A percentile compares a stretch with the other conserved stretches of the same genome.
Conservation (phyloP, 2,888 invertebrate genomes). For the Mycalesis mineus region DNA sequence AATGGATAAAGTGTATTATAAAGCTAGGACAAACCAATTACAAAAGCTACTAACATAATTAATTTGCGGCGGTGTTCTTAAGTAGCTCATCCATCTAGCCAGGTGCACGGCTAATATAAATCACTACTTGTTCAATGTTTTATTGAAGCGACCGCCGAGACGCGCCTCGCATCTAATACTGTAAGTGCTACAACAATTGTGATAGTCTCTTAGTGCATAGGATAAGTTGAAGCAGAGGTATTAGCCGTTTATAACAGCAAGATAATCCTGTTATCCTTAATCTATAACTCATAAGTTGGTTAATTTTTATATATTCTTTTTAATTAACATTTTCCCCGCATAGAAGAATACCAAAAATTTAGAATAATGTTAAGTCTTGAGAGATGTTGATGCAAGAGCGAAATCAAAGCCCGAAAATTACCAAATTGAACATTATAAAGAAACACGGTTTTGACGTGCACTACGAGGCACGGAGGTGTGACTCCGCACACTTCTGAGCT, state of each 20-base stretch:
- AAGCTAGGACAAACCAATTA: not conserved
- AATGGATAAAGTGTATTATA: no score
- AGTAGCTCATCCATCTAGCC: not conserved
- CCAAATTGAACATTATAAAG: no score
- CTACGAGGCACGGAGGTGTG: no score
- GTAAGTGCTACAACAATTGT: conserved; percentile 19
- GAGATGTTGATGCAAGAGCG: no score
- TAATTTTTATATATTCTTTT: no score
- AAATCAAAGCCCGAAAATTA: no score
- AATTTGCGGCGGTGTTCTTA: not conserved
- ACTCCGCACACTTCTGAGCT: no score
- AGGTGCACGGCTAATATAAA: conserved; percentile 7
- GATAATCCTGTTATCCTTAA: not conserved
- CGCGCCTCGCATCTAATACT: conserved; percentile 27
- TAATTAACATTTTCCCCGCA: no score
- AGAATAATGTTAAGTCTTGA: no score
- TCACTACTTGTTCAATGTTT: conserved; percentile 21
- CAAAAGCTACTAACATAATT: not conserved
- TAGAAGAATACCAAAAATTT: no score
- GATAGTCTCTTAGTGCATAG: conserved; percentile 6
- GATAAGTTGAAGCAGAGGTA: conserved; percentile 7
- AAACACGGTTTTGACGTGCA: no score
- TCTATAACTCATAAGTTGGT: no score
- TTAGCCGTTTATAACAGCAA: not conserved
- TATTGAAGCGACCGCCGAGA: conserved; percentile 25